These are phyloP conservation scores for Lordiphosa andalusiaca DNA, from an alignment of 2,888 invertebrate genomes.

Conservation along the genomic window DNA sequence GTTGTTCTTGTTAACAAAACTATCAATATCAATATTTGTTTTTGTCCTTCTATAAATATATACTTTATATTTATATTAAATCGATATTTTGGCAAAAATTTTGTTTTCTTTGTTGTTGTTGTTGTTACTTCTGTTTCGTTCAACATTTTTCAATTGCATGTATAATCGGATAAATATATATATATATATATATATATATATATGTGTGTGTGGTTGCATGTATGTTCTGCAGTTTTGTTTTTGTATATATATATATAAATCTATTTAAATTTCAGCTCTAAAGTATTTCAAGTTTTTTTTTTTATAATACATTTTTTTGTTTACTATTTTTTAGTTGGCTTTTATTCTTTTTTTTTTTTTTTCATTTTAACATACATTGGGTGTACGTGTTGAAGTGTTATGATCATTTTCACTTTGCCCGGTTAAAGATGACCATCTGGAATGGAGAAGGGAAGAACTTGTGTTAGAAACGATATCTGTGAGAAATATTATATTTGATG, in stretches of 20 bases:
- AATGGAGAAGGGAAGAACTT: conserved; percentile 36
- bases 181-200: conserved; percentile 15
- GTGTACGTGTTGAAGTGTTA: conserved; percentile 36
- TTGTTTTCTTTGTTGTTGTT: conserved; percentile 30
- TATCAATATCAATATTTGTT: conserved; percentile 67
- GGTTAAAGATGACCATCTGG: conserved; percentile 53
- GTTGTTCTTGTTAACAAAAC: conserved; percentile 60
- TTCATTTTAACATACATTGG: conserved; percentile 34
- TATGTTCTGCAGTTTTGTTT: conserved; percentile 35
- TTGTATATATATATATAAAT: conserved; percentile 62
- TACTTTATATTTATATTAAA: conserved; percentile 48
- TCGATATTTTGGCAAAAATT: conserved; percentile 52
- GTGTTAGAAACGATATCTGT: background rate
- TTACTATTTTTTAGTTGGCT: conserved; percentile 48
- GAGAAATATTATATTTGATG: background rate
- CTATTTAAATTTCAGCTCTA: conserved; percentile 66
- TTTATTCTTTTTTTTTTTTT: conserved; percentile 30
- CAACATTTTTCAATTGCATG: conserved; percentile 44
- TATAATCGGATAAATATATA: conserved; percentile 46
- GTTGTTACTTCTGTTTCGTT: conserved; percentile 19
- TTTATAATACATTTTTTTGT: conserved; percentile 48
- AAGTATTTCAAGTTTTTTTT: conserved; percentile 62
- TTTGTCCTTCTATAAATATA: conserved; percentile 59
- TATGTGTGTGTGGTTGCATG: conserved; percentile 6
- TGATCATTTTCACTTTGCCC: conserved; percentile 34